A percentile compares a stretch with the other conserved stretches of the same genome.
phyloP scores from a whole-genome alignment of 2,797 vertebrate species.

The Diplodus sargus region DNA sequence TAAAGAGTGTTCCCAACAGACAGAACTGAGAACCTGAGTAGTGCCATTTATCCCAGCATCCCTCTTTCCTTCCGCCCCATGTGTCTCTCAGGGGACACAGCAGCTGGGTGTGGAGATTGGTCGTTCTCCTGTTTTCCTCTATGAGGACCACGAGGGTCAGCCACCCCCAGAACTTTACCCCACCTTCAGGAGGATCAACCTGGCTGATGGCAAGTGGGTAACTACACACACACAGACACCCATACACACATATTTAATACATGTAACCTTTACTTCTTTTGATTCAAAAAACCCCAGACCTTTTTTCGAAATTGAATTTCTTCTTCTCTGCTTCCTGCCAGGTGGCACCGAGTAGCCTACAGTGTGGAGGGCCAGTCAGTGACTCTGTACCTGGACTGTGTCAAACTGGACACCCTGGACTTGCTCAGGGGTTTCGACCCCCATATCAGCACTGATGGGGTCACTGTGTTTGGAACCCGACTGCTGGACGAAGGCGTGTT shows the following conservation, averaged over 20 bases:
- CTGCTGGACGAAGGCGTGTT: conserved; percentile 96
- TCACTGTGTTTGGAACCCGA: conserved; percentile 95
- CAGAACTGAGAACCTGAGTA: background rate
- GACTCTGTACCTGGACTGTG: conserved; percentile 94
- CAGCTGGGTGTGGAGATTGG: conserved; percentile 94
- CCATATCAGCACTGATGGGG: conserved; percentile 91
- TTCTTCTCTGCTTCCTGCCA: conserved; percentile 63
- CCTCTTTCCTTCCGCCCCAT: background rate
- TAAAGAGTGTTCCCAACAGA: background rate
- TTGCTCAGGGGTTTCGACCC: conserved; percentile 90
- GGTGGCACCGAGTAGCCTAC: conserved; percentile 97
- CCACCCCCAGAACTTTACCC: conserved; percentile 94
- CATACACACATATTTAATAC: conserved; percentile 2
- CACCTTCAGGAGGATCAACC: conserved; percentile 92
- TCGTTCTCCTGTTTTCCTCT: conserved; percentile 94
- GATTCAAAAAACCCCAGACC: background rate
- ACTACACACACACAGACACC: conserved; percentile 25
- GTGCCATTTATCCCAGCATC: background rate
- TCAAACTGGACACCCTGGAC: conserved; percentile 88
- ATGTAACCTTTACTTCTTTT: too few species aligned
- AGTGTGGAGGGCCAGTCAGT: conserved; percentile 92
- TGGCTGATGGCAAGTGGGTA: conserved; percentile 96
- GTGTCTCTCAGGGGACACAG: conserved; percentile 84
- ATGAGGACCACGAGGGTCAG: conserved; percentile 93
- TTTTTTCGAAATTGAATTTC: background rate